Evolutionary conservation across 2,797 vertebrate genomes (phyloP), one percentile per base, ranked within the genome.

Genomic region (Hemitrygon akajei): DNA sequence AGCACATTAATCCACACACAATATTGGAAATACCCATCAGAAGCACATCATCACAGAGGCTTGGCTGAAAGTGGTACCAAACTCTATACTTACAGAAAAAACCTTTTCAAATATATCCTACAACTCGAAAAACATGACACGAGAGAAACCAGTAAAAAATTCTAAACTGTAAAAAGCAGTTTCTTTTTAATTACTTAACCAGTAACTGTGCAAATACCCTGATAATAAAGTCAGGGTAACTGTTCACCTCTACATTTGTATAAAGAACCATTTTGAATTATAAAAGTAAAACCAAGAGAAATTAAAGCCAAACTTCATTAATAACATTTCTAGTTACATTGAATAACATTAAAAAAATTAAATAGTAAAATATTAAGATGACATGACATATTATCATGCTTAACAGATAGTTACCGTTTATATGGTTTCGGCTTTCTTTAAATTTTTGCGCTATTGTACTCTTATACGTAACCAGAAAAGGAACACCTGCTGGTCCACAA

Each of bases 11-110:
- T 96, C 95, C 97, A 96, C 95, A 97, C 96, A 95, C 94, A 96
- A 95, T 95, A 95, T 97, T 96, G 97, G 96, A 95, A 96, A 97
- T 96, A 95, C 97, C 95, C 96, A 96, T 95, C 96, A 97, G 96
- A 95, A 91, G 93, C 79, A 66, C 79, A 93, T 94, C 79, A 93
- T 94, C 37, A 94, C 94, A 94, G 76, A 84, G 77, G 91, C 71
- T 93, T 93, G 91, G 73, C 75, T 93, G 91, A 93, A 93, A 93
- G 91, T 93, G 71, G 14, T 93, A 93, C 91, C 91, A 76, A 93
- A 93, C 91, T 93, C 91, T 30, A 93, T 93, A 93, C 91, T 47
- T 93, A 93, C 91, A 93, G 91, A 93, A 93, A 91, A 93, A 93
- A 93, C 91, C 71, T 93, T 71, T 93, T 93, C 71, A 93, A 93